Percentiles rank a stretch among this genome's conserved stretches.
These are phyloP conservation scores for Lysiphlebus fabarum DNA, from an alignment of 1,140 invertebrate species.

Conservation along the genomic window DNA sequence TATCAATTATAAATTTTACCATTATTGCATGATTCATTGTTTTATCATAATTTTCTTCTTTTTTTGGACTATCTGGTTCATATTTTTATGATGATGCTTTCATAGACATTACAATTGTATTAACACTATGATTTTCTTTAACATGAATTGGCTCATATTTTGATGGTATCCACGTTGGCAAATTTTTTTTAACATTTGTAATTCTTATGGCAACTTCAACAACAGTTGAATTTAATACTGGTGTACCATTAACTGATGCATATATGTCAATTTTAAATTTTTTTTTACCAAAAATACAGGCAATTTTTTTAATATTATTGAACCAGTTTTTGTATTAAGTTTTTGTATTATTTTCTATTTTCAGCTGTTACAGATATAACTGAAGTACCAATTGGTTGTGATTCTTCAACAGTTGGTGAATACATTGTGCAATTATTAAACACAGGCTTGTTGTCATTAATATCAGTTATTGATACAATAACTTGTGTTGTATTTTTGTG, in stretches of 20 bases:
- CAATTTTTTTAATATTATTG: constrained; percentile 91
- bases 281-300: constrained; percentile 80
- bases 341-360: constrained; percentile 67
- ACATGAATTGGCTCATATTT: no score
- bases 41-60: constrained; percentile 41
- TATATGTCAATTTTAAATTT: no score
- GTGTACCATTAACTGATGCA: no score
- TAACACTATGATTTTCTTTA: no score
- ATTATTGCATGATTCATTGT: constrained; percentile 68
- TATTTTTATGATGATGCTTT: no score
- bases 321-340: constrained; percentile 89
- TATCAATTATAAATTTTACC: constrained; percentile 84
- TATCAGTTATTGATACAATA: constrained; percentile 93
- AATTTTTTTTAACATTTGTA: no score
- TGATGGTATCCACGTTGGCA: no score
- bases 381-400: constrained; percentile 85
- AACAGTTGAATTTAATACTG: no score
- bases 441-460: constrained; percentile 92
- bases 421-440: constrained; percentile 91
- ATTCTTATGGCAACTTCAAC: no score
- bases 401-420: constrained; percentile 89
- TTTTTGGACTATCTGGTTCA: constrained; percentile 54
- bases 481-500: constrained; percentile 92
- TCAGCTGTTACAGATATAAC: constrained; percentile 91
- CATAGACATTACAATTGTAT: no score